These are phyloP conservation scores for Brachionus rubens DNA, from an alignment of 1,140 invertebrate genomes.

Conservation along the genomic window DNA sequence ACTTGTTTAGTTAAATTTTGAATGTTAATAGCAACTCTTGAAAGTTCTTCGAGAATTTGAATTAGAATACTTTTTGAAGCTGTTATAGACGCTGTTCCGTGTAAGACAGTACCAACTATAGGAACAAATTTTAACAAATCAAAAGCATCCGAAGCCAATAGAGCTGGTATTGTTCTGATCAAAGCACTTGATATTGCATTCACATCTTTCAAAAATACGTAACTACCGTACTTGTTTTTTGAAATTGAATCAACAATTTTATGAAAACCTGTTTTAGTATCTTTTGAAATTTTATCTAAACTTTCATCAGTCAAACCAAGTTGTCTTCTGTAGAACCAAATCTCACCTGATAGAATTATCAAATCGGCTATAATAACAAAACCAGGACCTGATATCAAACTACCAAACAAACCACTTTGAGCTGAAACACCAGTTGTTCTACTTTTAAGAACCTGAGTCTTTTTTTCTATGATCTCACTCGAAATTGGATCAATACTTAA, in stretches of 20 bases:
- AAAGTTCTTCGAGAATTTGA: conserved; percentile 11
- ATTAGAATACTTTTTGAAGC: background rate
- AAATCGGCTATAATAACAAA: conserved; percentile 10
- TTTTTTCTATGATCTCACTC: conserved; percentile 22
- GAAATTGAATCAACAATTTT: background rate
- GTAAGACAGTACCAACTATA: background rate
- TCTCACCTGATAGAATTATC: background rate
- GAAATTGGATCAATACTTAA: conserved; percentile 25
- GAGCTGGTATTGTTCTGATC: background rate
- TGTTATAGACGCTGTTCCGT: conserved; percentile 9
- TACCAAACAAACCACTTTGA: conserved; percentile 5
- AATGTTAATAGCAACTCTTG: background rate
- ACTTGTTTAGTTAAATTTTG: background rate
- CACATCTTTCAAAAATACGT: background rate
- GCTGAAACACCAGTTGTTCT: background rate
- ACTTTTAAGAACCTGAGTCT: background rate
- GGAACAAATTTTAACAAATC: conserved; percentile 10
- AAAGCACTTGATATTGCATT: background rate
- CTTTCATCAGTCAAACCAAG: background rate
- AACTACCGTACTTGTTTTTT: background rate
- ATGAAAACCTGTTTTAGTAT: background rate
- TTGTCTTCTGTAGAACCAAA: conserved; percentile 38
- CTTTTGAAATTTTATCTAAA: background rate
- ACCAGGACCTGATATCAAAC: background rate
- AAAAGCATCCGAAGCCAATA: background rate